These are phyloP conservation scores for Alexandromys fortis DNA, from an alignment of 2,113 vertebrate genomes.

Conservation along the genomic window DNA sequence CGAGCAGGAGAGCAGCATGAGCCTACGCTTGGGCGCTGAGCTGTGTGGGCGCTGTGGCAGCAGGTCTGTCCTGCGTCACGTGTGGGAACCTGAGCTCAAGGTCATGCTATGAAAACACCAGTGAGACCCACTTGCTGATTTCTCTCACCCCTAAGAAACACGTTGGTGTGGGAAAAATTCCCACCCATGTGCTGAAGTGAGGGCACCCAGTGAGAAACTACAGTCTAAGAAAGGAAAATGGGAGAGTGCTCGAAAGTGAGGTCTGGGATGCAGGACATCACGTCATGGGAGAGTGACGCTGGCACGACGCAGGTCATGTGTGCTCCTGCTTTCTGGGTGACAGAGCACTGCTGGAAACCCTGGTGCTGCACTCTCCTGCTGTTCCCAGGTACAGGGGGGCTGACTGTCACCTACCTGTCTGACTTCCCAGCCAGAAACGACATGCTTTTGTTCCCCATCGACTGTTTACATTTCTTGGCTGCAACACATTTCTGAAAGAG, in stretches of 20 bases:
- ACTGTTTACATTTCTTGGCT: constrained; percentile 86
- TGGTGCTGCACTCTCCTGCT: background rate
- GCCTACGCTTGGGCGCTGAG: accelerated
- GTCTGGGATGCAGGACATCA: background rate
- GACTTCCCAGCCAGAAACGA: constrained; percentile 91
- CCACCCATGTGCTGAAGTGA: background rate
- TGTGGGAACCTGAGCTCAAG: background rate
- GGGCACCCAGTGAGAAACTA: background rate
- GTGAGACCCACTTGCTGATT: background rate
- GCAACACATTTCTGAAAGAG: constrained; percentile 87
- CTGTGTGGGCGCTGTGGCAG: background rate
- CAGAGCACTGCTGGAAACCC: background rate
- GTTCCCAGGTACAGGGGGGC: background rate
- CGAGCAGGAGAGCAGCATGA: accelerated
- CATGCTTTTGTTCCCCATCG: constrained; percentile 92
- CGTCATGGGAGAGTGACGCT: too few species aligned
- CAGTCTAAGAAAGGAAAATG: background rate
- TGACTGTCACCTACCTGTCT: constrained; percentile 86
- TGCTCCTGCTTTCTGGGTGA: background rate
- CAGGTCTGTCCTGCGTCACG: too few species aligned
- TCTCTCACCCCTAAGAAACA: background rate
- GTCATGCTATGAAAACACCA: background rate
- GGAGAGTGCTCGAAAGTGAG: background rate
- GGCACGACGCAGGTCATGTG: background rate
- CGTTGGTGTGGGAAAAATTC: background rate